Evolutionary conservation across 2,113 vertebrate genomes (phyloP).

Genomic region (Salvelinus sp.): DNA sequence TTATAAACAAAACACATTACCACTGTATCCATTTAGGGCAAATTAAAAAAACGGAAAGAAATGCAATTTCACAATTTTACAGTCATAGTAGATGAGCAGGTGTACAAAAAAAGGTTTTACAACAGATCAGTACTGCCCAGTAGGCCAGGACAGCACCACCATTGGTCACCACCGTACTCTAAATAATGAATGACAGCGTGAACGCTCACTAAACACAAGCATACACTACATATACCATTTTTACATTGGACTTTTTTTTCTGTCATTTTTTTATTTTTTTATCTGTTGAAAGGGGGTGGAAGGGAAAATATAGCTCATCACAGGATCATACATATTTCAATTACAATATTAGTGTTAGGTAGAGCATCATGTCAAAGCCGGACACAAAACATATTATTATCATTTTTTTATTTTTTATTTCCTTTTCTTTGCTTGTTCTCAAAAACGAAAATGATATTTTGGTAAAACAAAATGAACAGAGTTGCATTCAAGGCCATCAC

Average conservation of each 20-base stretch:
- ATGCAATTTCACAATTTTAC: slow-evolving; percentile 77
- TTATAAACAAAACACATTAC: slow-evolving; percentile 83
- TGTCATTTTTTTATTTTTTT: slow-evolving; percentile 46
- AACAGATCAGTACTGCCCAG: slow-evolving; percentile 69
- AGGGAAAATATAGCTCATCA: slow-evolving; percentile 69
- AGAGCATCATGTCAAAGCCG: slow-evolving; percentile 77
- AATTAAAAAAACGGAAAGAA: slow-evolving; percentile 64
- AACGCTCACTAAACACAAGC: slow-evolving; percentile 79
- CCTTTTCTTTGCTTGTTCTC: slow-evolving; percentile 53
- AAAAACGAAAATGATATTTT: slow-evolving; percentile 56
- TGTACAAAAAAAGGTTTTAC: slow-evolving; percentile 73
- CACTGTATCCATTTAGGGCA: slow-evolving; percentile 76
- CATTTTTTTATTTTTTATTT: slow-evolving; percentile 4
- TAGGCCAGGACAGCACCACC: slow-evolving; percentile 68
- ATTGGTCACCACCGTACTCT: slow-evolving; percentile 77
- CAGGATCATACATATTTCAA: slow-evolving; percentile 78
- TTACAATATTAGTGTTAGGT: slow-evolving; percentile 80
- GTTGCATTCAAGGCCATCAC: slow-evolving; percentile 72
- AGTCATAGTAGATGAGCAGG: slow-evolving; percentile 77
- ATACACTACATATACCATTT: slow-evolving; percentile 78
- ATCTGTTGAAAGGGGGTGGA: slow-evolving; percentile 61
- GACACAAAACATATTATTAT: slow-evolving; percentile 57
- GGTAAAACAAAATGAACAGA: slow-evolving; percentile 50
- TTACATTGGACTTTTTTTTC: slow-evolving; percentile 65
- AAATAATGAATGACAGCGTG: slow-evolving; percentile 75